Conservation (phyloP, 2,888 invertebrate species). For the Tetanocera ferruginea region DNA sequence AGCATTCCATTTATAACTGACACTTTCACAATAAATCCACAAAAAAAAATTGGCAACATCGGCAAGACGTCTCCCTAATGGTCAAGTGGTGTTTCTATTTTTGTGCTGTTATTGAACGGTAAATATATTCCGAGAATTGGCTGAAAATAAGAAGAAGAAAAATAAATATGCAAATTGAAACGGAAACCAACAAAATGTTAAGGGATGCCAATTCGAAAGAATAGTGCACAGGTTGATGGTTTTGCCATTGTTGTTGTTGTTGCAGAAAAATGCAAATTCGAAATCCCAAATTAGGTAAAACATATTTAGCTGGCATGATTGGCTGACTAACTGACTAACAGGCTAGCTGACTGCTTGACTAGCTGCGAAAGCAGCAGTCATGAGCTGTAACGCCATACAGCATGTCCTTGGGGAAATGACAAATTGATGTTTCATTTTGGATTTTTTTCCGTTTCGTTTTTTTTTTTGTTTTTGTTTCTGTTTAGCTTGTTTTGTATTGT, state of each 20-base stretch:
- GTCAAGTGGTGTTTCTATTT: background rate
- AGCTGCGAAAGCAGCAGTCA: background rate
- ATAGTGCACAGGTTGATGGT: too few species aligned
- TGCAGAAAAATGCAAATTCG: background rate
- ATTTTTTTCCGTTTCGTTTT: background rate
- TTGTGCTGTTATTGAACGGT: slow-evolving; percentile 11
- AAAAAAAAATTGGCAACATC: too few species aligned
- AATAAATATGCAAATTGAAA: slow-evolving; percentile 11
- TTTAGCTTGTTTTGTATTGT: background rate
- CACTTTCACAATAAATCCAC: too few species aligned
- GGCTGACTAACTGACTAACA: background rate
- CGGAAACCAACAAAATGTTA: background rate
- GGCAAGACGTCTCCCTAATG: background rate
- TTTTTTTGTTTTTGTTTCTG: background rate
- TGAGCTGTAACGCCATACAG: background rate
- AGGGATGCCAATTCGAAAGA: background rate
- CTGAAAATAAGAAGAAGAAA: background rate
- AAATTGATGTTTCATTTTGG: background rate
- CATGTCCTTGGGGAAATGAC: slow-evolving; percentile 2
- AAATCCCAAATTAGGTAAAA: slow-evolving; percentile 7
- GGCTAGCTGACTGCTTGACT: background rate
- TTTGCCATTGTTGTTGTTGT: too few species aligned
- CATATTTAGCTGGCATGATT: slow-evolving; percentile 2
- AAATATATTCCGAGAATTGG: background rate
- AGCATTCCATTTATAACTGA: too few species aligned